A percentile compares a stretch with the other conserved stretches of the same genome.
Conservation (phyloP, 2,797 vertebrate genomes). For the Notoglanidium macrostoma region DNA sequence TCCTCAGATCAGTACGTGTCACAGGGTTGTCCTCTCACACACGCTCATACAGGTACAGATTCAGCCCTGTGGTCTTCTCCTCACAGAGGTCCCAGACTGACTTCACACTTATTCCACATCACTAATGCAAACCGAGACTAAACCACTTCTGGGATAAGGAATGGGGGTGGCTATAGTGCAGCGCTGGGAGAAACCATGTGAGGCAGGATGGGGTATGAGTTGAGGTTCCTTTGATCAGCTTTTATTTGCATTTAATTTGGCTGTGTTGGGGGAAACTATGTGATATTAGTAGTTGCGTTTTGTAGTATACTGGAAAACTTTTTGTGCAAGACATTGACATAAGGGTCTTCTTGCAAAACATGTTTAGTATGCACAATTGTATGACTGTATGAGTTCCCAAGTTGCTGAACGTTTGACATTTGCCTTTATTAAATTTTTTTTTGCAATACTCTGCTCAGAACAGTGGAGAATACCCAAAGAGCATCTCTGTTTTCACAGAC, state of each 20-base stretch:
- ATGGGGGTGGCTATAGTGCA: constrained; percentile 59
- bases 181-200: constrained; percentile 29
- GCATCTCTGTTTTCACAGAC: background rate
- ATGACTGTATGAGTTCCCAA: background rate
- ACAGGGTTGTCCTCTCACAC: constrained; percentile 67
- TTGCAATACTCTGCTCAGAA: background rate
- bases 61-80: constrained; percentile 68
- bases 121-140: constrained; percentile 93
- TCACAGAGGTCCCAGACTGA: constrained; percentile 62
- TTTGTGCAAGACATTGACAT: background rate
- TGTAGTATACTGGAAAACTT: background rate
- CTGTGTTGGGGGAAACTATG: background rate
- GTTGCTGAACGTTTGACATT: background rate
- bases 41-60: constrained; percentile 64
- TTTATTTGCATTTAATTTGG: background rate
- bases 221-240: background rate
- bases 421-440: background rate
- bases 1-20: constrained; percentile 53
- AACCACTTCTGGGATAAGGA: constrained; percentile 77
- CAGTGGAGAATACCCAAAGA: background rate
- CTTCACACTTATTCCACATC: constrained; percentile 83
- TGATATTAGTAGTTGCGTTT: background rate
- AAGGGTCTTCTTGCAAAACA: background rate
- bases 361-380: background rate
- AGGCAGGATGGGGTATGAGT: constrained; percentile 58